These are phyloP conservation scores for Pitangus sulphuratus DNA, from an alignment of 2,797 vertebrate genomes.

Conservation along the genomic window DNA sequence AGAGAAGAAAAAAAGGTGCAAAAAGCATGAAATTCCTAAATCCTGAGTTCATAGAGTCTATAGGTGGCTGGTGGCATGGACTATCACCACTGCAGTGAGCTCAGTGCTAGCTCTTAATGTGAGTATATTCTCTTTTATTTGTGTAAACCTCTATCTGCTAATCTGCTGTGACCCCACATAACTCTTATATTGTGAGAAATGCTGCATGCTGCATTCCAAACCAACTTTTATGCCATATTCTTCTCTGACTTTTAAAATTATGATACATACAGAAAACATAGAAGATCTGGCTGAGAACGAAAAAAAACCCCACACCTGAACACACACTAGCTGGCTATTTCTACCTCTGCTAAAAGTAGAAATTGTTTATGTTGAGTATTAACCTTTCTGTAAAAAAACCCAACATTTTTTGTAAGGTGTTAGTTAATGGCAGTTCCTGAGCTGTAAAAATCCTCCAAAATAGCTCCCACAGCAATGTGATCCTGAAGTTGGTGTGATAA, in stretches of 20 bases:
- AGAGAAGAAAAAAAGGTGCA: background rate
- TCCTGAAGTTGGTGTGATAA: background rate
- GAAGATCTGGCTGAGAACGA: background rate
- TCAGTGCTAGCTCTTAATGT: background rate
- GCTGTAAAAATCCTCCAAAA: background rate
- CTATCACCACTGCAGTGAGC: background rate
- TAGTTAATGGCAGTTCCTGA: conserved; percentile 13
- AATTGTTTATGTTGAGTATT: background rate
- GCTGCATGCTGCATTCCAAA: background rate
- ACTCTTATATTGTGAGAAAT: background rate
- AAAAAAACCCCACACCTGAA: background rate
- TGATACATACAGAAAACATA: background rate
- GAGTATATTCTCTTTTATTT: background rate
- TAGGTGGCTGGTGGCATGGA: background rate
- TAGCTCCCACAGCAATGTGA: background rate
- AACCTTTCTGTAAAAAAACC: background rate
- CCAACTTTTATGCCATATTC: background rate
- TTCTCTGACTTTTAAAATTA: background rate
- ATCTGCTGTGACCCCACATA: background rate
- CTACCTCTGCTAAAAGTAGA: background rate
- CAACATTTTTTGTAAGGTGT: background rate
- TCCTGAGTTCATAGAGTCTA: background rate
- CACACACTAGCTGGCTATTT: background rate
- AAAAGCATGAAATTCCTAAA: background rate
- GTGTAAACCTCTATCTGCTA: background rate